Conservation (phyloP, 2,888 invertebrate genomes). For the Oligia fasciuncula region DNA sequence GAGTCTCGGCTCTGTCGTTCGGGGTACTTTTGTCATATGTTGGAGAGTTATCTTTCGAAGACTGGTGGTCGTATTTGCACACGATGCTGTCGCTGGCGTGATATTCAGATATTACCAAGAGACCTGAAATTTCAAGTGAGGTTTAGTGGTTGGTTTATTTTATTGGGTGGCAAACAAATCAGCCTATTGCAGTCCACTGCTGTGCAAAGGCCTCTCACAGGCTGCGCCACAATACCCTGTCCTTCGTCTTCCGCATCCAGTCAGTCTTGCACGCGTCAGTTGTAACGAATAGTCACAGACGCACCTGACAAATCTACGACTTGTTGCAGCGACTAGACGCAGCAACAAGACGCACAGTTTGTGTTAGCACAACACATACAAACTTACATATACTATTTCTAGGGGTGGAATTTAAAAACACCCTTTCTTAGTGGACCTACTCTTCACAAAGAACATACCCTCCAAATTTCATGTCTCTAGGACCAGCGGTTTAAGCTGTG, state of each 20-base stretch:
- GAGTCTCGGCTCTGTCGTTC: slow-evolving; percentile 10
- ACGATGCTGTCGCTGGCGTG: not conserved
- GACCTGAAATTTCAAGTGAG: not conserved
- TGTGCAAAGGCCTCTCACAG: not conserved
- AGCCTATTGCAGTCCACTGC: not conserved
- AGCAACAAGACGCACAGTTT: not conserved
- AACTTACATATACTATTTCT: too few species aligned
- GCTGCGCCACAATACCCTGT: not conserved
- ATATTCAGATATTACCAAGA: not conserved
- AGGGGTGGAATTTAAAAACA: too few species aligned
- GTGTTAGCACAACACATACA: not conserved
- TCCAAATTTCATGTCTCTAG: too few species aligned
- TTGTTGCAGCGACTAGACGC: not conserved
- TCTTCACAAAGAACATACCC: too few species aligned
- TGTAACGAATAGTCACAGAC: not conserved
- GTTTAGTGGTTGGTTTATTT: not conserved
- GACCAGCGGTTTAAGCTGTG: too few species aligned
- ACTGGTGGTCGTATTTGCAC: slow-evolving; percentile 3
- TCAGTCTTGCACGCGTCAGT: not conserved
- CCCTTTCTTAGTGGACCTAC: too few species aligned
- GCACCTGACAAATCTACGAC: too few species aligned
- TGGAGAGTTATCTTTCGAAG: slow-evolving; percentile 5
- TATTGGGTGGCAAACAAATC: not conserved
- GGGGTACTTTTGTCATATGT: slow-evolving; percentile 20
- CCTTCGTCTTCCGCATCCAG: not conserved